Percentiles rank a stretch among this genome's conserved stretches.
Evolutionary conservation across 2,888 invertebrate species (phyloP).

Genomic region (Spodoptera exigua): DNA sequence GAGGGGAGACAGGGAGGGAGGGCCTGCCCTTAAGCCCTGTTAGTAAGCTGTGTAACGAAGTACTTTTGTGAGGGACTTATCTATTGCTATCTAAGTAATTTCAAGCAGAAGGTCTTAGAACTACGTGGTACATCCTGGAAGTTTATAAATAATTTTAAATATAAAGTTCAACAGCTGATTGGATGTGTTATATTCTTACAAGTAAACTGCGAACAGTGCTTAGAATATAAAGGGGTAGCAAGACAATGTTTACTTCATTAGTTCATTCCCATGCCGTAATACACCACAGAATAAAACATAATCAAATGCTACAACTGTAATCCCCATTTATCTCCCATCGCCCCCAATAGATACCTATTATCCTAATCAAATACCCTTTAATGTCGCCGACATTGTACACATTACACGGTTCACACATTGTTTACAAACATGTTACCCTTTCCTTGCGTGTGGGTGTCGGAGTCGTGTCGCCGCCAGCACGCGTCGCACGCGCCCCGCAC

Average conservation of each 20-base stretch:
- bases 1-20: slow-evolving; percentile 10
- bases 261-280: slow-evolving; percentile 19
- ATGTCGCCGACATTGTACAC: slow-evolving; percentile 34
- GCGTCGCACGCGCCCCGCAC: slow-evolving; percentile 22
- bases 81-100: slow-evolving; percentile 19
- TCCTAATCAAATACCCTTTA: slow-evolving; percentile 54
- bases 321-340: slow-evolving; percentile 46
- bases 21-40: slow-evolving; percentile 14
- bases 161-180: no score
- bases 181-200: no score
- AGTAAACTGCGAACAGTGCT: no score
- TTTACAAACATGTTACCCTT: slow-evolving; percentile 43
- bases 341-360: slow-evolving; percentile 56
- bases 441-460: slow-evolving; percentile 1
- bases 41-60: neutral
- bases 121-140: neutral
- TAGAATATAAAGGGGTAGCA: no score
- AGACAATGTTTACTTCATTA: no score
- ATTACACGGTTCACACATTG: slow-evolving; percentile 28
- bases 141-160: neutral
- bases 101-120: slow-evolving; percentile 2
- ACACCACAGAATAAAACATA: slow-evolving; percentile 27
- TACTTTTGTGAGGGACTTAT: slow-evolving; percentile 31
- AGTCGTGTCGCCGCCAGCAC: slow-evolving; percentile 16
- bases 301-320: slow-evolving; percentile 50